Evolutionary conservation across 2,113 vertebrate genomes (phyloP).

Genomic region (Hemibagrus wyckioides): DNA sequence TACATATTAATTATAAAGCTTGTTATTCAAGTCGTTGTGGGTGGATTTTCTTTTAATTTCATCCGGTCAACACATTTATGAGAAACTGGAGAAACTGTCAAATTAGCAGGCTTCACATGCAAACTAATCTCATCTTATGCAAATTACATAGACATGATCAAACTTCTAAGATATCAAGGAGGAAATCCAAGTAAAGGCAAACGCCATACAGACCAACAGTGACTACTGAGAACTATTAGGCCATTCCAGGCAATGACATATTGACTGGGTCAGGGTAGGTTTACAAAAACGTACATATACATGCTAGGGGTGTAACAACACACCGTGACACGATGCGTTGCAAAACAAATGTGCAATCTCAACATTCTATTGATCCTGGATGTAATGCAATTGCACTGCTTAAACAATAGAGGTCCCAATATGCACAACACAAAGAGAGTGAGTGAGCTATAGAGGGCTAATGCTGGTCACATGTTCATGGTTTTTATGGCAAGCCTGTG

Average conservation of each 20-base stretch:
- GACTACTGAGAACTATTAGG: background rate
- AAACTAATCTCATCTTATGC: background rate
- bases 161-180: background rate
- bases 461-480: background rate
- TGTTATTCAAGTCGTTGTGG: background rate
- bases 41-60: background rate
- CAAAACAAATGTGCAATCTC: background rate
- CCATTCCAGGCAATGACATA: background rate
- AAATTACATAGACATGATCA: background rate
- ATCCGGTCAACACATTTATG: background rate
- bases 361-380: background rate
- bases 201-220: background rate
- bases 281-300: background rate
- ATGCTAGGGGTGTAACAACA: constrained; percentile 1
- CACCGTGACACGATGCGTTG: background rate
- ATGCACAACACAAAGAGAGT: background rate
- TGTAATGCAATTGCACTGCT: background rate
- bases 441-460: background rate
- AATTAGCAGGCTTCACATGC: background rate
- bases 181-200: background rate
- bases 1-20: background rate
- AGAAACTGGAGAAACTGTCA: background rate
- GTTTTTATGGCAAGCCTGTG: background rate
- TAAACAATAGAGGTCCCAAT: constrained; percentile 11
- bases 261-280: background rate